A percentile compares a stretch with the other conserved stretches of the same genome.
Conservation (phyloP, 2,113 vertebrate genomes). For the Microtus oregoni region DNA sequence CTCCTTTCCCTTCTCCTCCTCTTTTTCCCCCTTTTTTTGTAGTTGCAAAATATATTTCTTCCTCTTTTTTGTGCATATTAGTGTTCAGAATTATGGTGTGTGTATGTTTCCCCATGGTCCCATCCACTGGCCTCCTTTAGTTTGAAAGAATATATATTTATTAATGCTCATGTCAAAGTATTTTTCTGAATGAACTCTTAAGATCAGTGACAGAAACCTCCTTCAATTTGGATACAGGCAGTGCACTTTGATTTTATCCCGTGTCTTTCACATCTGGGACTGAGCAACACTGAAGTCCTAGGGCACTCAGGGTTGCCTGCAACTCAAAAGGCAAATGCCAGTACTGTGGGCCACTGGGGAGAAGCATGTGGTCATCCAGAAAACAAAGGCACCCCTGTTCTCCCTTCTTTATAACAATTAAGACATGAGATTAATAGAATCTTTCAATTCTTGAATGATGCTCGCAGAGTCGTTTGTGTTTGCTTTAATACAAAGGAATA, state of each 20-base stretch:
- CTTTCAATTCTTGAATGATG: constrained; percentile 83
- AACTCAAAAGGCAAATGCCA: constrained; percentile 75
- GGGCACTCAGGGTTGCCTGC: constrained; percentile 72
- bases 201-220: background rate
- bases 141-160: background rate
- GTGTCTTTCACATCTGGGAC: constrained; percentile 43
- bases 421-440: constrained; percentile 84
- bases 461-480: constrained; percentile 80
- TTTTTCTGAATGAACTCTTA: background rate
- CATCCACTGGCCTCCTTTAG: background rate
- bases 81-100: background rate
- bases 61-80: background rate
- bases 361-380: constrained; percentile 57
- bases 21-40: background rate
- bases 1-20: background rate
- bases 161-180: background rate
- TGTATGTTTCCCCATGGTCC: background rate
- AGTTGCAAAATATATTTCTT: background rate
- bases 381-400: constrained; percentile 84
- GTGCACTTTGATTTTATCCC: background rate
- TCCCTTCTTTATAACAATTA: constrained; percentile 83
- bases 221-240: background rate
- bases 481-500: constrained; percentile 82
- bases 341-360: constrained; percentile 73
- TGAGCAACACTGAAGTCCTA: constrained; percentile 76